These are phyloP conservation scores for Ailurus styani DNA, from an alignment of 2,113 vertebrate species.

Conservation along the genomic window DNA sequence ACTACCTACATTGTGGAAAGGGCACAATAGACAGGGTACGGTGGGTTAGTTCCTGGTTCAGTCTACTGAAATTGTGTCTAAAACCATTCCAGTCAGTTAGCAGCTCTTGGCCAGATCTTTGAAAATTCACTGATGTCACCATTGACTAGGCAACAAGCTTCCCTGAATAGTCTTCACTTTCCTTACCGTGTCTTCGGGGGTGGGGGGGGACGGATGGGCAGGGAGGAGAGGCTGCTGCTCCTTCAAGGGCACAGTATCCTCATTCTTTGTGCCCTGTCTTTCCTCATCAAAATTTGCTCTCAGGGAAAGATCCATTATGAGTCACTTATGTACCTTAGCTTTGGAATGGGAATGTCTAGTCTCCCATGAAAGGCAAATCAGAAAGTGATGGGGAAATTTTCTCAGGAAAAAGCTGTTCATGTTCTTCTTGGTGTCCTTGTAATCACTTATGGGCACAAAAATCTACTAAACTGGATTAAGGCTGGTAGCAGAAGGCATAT, in stretches of 20 bases:
- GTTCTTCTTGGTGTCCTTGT: background rate
- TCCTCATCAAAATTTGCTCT: background rate
- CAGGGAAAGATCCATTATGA: background rate
- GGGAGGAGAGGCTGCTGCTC: background rate
- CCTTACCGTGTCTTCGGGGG: background rate
- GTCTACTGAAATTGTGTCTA: background rate
- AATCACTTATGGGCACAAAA: background rate
- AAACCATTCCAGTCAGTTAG: background rate
- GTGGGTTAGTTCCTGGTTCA: background rate
- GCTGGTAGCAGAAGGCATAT: background rate
- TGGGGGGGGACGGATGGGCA: background rate
- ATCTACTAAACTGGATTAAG: background rate
- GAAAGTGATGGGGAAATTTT: background rate
- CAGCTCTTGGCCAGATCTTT: background rate
- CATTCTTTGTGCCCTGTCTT: background rate
- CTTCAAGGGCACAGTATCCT: background rate
- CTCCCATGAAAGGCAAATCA: background rate
- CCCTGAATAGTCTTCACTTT: background rate
- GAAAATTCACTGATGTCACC: constrained; percentile 9
- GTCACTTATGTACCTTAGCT: background rate
- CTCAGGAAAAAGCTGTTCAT: background rate
- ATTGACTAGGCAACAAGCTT: background rate
- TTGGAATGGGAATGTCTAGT: background rate
- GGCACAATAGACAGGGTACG: background rate
- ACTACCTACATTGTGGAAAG: background rate